Base-by-base conservation (phyloP, 2,888 invertebrate species). In the Uloborus plumipes region DNA sequence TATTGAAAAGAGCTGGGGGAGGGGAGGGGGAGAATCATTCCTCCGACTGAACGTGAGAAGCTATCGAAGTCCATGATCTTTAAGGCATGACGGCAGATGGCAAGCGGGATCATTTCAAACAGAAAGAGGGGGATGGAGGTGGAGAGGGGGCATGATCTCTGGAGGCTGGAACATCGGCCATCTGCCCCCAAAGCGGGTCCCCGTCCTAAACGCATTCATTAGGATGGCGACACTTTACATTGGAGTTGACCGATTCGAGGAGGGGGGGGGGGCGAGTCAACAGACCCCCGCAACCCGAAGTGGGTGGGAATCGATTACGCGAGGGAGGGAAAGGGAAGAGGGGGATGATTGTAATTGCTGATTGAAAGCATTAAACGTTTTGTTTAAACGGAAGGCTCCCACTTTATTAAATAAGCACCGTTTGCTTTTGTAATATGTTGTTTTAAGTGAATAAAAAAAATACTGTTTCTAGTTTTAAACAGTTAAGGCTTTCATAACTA, bases 171-270 rank as follows among this genome's bases (percentile, higher is more conserved):
- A 70, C 74, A 74, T 74, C 74, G 47, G 64, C 80, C 74, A 80
- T 74, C 80, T 74, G 74, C 80, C 67, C 62, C 49, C 39, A 39
- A 39, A 39, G 39, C 39, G 39, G n/a, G n/a, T 39, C 50, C 67
- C 79, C 79, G 67, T 61, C 59, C 70, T 80, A 74, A 74, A 74
- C 69, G 74, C 72, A 80, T 80, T 80, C 80, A 80, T 80, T 80
- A 80, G 80, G 16, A 69, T 62, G 69, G 74, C 64, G 64, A 74
- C 80, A 80, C 74, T 80, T 74, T 70, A 69, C 58, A 70, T 71
- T 71, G 72, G 72, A 66, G 66, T 50, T 15, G 14, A 62, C 39
- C 18, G 47, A 64, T 47, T 47, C 2, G 47, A 47, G 20, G 22
- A 53, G 53, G 39, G 4, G 64, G 53, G 31, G 18, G 18, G n/a